Conservation (phyloP, 2,888 invertebrate genomes). For the Anoncus sp. region DNA sequence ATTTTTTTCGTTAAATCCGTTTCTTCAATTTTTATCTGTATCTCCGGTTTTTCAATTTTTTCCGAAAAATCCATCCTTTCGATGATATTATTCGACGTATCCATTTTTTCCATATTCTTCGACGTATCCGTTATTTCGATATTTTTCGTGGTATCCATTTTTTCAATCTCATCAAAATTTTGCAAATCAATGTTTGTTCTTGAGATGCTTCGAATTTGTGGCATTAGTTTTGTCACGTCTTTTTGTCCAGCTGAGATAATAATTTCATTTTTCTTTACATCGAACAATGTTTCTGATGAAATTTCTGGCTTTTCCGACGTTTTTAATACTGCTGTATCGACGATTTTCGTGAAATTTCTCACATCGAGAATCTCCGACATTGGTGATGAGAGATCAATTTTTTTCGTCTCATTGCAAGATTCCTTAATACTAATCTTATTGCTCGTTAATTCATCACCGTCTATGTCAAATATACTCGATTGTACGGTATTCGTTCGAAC, state of each 20-base stretch:
- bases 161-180: not conserved
- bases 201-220: constrained; percentile 29
- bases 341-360: not conserved
- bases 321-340: constrained; percentile 45
- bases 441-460: constrained; percentile 42
- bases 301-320: not conserved
- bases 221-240: not conserved
- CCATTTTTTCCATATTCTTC: too few species aligned
- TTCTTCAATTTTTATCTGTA: not conserved
- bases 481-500: not conserved
- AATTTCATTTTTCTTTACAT: not conserved
- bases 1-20: not conserved
- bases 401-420: not conserved
- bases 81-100: not conserved
- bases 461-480: constrained; percentile 63
- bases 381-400: not conserved
- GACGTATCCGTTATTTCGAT: too few species aligned
- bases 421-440: constrained; percentile 19
- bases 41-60: not conserved
- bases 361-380: not conserved
- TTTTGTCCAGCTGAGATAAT: not conserved
- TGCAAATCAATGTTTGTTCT: constrained; percentile 38
- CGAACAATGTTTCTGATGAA: not conserved
- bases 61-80: not conserved
- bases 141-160: too few species aligned